These are phyloP conservation scores for Ladona fulva DNA, from an alignment of 1,140 invertebrate species.

Conservation along the genomic window DNA sequence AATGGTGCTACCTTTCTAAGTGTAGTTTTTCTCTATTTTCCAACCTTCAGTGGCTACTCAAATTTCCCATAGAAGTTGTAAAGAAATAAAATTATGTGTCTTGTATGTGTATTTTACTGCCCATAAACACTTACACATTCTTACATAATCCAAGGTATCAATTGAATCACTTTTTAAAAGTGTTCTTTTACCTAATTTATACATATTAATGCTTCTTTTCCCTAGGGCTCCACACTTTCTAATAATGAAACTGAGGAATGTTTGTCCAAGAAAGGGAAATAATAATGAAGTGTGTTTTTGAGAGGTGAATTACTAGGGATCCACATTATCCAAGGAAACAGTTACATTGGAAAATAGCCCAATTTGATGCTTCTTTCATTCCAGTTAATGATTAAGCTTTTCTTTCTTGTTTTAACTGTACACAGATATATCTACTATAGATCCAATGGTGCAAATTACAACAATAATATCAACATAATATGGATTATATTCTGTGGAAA, in stretches of 20 bases:
- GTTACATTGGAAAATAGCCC: neutral
- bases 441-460: neutral
- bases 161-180: neutral
- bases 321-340: neutral
- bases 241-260: neutral
- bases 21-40: neutral
- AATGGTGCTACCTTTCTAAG: neutral
- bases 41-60: neutral
- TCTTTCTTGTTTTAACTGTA: neutral
- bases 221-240: neutral
- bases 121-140: neutral
- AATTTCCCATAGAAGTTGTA: neutral
- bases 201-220: neutral
- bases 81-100: neutral
- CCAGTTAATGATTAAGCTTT: neutral
- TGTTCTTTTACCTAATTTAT: neutral
- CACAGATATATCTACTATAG: neutral
- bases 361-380: constrained; percentile 1
- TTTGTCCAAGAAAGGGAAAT: neutral
- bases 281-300: neutral
- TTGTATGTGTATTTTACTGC: neutral
- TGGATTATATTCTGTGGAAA: too few species aligned
- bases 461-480: neutral
- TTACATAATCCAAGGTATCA: neutral
- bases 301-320: neutral